These are phyloP conservation scores for Microchrysa polita DNA, from an alignment of 2,888 invertebrate species.

Conservation along the genomic window DNA sequence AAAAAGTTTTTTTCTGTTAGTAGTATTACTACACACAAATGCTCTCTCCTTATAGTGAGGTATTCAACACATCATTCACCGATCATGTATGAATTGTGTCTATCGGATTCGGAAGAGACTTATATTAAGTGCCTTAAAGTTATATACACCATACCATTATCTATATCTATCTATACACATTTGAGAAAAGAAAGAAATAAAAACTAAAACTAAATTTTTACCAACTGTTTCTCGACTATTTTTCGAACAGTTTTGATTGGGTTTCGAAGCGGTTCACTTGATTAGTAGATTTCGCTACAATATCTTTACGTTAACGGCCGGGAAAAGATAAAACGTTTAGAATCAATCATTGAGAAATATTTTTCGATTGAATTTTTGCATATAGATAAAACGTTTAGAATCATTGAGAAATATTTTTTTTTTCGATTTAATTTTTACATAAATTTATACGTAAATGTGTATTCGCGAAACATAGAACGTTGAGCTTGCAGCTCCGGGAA, in stretches of 20 bases:
- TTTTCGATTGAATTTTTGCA: background rate
- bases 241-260: conserved; percentile 32
- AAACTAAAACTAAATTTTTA: conserved; percentile 21
- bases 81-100: background rate
- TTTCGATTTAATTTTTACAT: too few species aligned
- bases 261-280: conserved; percentile 16
- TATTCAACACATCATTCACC: too few species aligned
- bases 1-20: too few species aligned
- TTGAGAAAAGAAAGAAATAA: background rate
- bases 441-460: too few species aligned
- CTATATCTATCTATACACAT: background rate
- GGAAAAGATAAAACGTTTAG: background rate
- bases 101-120: background rate
- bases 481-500: too few species aligned
- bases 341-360: background rate
- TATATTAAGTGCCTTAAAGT: background rate
- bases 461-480: too few species aligned
- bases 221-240: background rate
- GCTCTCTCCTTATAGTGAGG: too few species aligned
- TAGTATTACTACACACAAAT: too few species aligned
- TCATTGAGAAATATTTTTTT: too few species aligned
- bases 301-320: background rate
- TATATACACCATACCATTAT: background rate
- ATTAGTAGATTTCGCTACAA: conserved; percentile 3
- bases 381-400: background rate